Base-by-base conservation (phyloP, 2,888 invertebrate species). In the Amblyjoppa fuscipennis region DNA sequence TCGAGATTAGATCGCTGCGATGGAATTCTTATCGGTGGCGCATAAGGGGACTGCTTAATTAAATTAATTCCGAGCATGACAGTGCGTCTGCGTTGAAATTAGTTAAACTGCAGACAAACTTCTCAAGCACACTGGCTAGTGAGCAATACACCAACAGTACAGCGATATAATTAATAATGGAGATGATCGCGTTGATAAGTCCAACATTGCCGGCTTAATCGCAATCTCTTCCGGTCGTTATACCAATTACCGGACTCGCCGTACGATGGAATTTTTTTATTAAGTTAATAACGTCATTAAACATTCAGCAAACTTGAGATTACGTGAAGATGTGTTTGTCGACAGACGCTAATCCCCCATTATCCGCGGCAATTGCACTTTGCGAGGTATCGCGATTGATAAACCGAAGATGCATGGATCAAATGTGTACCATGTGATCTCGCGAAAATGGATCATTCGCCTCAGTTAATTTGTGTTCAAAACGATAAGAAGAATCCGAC, bases 141-240 rank as follows among this genome's bases (percentile, higher is more conserved):
- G 45, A 49, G 41, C 11, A 41, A 11, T 11, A 45, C 49, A 70
- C 28, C 31, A 45, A 45, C 59, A 34, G 25, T 61, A 1, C 3
- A 64, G 41, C 2, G 7, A 13, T 31, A 16, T 13, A n/a, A n/a
- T 28, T 31, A 16, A 64, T 70, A 49, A 49, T n/a, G 49, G 34
- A 70, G 59, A 25, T 45, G 61, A 69, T 56, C 6, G 11, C 16
- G 70, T 13, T 28, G 61, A 70, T 13, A 20, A 70, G 34, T 49
- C 38, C 13, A 20, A 45, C 25, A 70, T 61, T 49, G 41, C 59
- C 49, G 49, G 61, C 61, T 79, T 70, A 31, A 45, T 70, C 51
- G 20, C 59, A 56, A 61, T 79, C 31, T 49, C 78, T 79, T 70
- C 70, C 70, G 61, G 78, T 59, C 28, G 71, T 79, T 70, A 61